A percentile compares a stretch with the other conserved stretches of the same genome.
Conservation (phyloP, 2,113 vertebrate species). For the Catharus bicknelli region DNA sequence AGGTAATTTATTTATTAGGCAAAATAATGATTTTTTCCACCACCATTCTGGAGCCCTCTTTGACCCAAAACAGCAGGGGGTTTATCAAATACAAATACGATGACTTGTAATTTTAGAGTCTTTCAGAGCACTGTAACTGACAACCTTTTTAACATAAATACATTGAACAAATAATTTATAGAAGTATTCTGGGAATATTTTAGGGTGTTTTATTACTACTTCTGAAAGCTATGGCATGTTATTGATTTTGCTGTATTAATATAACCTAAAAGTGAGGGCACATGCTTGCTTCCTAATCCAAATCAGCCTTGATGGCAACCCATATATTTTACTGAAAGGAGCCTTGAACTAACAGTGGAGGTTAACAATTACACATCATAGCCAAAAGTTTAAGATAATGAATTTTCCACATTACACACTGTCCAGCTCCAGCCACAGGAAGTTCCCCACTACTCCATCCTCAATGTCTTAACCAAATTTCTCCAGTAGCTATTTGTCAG, state of each 20-base stretch:
- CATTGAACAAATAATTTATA: conserved; percentile 84
- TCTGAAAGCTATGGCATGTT: conserved; percentile 79
- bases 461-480: conserved; percentile 6
- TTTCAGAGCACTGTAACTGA: conserved; percentile 78
- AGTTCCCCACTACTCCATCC: background rate
- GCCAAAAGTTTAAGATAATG: conserved; percentile 73
- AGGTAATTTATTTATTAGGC: conserved; percentile 87
- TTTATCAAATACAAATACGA: conserved; percentile 80
- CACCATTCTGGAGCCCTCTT: conserved; percentile 62
- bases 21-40: conserved; percentile 80
- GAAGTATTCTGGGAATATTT: conserved; percentile 83
- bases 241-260: conserved; percentile 82
- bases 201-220: conserved; percentile 81
- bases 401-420: conserved; percentile 63
- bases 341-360: conserved; percentile 69
- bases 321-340: conserved; percentile 72
- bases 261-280: conserved; percentile 75
- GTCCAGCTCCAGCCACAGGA: conserved; percentile 17
- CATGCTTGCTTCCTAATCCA: conserved; percentile 70
- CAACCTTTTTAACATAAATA: conserved; percentile 86
- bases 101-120: conserved; percentile 77
- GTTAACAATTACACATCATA: conserved; percentile 76
- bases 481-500: background rate
- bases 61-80: conserved; percentile 74
- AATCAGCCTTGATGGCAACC: conserved; percentile 72